A percentile compares a stretch with the other conserved stretches of the same genome.
Conservation (phyloP, 2,797 vertebrate genomes). For the Cuculus canorus region DNA sequence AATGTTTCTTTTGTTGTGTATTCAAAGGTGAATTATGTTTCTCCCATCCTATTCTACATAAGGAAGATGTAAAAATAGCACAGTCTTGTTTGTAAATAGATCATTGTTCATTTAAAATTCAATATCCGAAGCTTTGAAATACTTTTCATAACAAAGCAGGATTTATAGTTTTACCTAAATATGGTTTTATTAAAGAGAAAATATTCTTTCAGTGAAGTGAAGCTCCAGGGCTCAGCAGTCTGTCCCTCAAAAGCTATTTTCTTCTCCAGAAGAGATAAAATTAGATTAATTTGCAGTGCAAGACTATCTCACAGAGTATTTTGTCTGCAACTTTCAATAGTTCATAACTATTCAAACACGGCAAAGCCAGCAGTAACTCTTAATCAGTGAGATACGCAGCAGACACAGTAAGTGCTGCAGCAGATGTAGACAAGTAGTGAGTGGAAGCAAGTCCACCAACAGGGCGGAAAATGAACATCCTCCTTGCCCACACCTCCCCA, state of each 20-base stretch:
- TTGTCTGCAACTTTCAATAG: background rate
- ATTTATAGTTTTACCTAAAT: background rate
- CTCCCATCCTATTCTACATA: background rate
- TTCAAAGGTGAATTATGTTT: background rate
- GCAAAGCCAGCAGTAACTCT: too few species aligned
- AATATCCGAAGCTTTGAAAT: background rate
- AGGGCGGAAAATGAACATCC: too few species aligned
- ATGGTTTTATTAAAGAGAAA: background rate
- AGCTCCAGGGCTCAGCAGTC: background rate
- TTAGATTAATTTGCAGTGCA: background rate
- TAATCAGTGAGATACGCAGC: too few species aligned
- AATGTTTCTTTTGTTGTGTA: conserved; percentile 13
- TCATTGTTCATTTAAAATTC: background rate
- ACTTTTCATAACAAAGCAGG: background rate
- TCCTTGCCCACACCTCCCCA: too few species aligned
- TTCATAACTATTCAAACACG: background rate
- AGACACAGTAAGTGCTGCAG: too few species aligned
- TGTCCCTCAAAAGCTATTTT: background rate
- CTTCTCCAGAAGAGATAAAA: background rate
- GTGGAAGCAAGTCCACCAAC: too few species aligned
- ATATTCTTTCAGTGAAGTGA: background rate
- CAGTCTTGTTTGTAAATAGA: background rate
- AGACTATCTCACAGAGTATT: background rate
- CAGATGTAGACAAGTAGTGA: too few species aligned
- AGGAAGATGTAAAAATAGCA: background rate